Evolutionary conservation across 2,113 vertebrate genomes (phyloP).

Genomic region (Ciconia stormi): DNA sequence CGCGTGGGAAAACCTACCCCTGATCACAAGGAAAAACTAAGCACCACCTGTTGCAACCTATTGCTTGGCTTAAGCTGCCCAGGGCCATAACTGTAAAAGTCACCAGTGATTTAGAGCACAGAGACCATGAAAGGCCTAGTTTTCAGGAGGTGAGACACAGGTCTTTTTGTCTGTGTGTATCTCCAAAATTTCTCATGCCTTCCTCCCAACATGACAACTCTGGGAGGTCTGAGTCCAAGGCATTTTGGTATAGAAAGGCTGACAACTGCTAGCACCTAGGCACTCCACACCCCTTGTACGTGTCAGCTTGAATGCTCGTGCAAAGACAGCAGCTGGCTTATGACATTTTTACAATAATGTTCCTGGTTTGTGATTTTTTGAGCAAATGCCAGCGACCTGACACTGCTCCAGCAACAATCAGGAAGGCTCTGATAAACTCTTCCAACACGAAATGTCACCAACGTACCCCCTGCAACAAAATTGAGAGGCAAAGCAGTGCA

Average conservation of each 20-base stretch:
- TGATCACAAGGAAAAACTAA: not conserved
- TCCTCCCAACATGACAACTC: not conserved
- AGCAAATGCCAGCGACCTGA: not conserved
- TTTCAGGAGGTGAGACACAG: not conserved
- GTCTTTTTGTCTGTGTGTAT: not conserved
- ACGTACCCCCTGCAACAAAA: not conserved
- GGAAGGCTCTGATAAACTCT: not conserved
- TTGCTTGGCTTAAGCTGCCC: not conserved
- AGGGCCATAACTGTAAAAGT: not conserved
- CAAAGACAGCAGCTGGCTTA: not conserved
- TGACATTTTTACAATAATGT: not conserved
- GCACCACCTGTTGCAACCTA: not conserved
- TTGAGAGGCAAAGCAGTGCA: not conserved
- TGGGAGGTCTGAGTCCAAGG: not conserved
- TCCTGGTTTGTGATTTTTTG: not conserved
- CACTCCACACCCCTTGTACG: rapidly evolving
- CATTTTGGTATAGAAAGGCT: not conserved
- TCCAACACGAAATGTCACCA: not conserved
- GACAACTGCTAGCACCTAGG: not conserved
- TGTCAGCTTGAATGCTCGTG: not conserved
- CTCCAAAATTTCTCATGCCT: not conserved
- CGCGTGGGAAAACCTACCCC: rapidly evolving
- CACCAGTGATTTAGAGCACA: not conserved
- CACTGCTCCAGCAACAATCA: not conserved
- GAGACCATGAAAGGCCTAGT: not conserved